Base-by-base conservation (phyloP, 2,888 invertebrate species). In the Formica aserva region DNA sequence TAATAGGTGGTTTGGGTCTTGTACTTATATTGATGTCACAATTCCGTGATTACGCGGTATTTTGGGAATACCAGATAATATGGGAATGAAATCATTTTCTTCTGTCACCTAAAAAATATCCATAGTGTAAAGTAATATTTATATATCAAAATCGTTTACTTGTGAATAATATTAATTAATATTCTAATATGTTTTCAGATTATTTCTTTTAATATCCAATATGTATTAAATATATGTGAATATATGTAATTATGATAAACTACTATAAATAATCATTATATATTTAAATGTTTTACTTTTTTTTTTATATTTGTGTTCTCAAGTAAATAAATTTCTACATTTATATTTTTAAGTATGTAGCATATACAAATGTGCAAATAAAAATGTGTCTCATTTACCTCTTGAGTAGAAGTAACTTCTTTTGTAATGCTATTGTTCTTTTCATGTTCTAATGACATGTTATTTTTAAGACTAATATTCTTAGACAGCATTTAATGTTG, bases 1-100 rank as follows among this genome's bases (percentile, higher is more conserved):
- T 92, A 71, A 93, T 89, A 1, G 94, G 94, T 45, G 94, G 94
- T 87, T 92, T 92, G n/a, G 86, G 81, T 82, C 93, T 91, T 52
- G 89, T 89, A 62, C 75, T 90, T 22, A 22, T 6, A 41, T 60
- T 5, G 86, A 60, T 11, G 62, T n/a, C 8, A 45, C 32, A 75
- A 41, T 86, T 35, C 88, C 88, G n/a, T 86, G 60, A 26, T 85
- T n/a, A 76, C 90, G 91, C n/a, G n/a, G 78, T 75, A 91, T 80
- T 88, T 93, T 94, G n/a, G 94, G 92, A 69, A 93, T 92, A 1
- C 92, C 94, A 57, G 91, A 90, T 13, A 93, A 86, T 22, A 93
- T 18, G 45, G 93, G 92, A 72, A n/a, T n/a, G 55, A 90, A 93
- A 81, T 89, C 90, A 9, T 88, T 86, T 62, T 87, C 69, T 26